Base-by-base conservation (phyloP, 2,113 vertebrate genomes). In the Nerophis ophidion region DNA sequence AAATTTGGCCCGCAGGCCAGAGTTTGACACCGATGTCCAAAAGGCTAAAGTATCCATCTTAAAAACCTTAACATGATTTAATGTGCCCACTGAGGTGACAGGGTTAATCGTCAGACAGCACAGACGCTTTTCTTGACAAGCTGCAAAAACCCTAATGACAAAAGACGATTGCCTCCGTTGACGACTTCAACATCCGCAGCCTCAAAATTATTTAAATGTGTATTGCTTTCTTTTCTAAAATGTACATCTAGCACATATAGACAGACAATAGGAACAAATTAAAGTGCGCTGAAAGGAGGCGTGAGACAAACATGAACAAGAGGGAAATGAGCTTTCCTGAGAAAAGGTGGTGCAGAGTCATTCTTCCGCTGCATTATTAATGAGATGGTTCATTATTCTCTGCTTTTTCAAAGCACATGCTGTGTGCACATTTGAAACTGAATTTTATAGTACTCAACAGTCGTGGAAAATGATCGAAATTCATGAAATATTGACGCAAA, bases 291-390 rank as follows among this genome's bases (percentile, higher is more conserved):
- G 38, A 57, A 54, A 66, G 57, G 54, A 65, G 16, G 45, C 0
- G 17, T 17, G 53, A 1, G 34, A 53, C 36, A 49, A 26, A 51
- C 56, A 57, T 47, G 0, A 5, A 65, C n/a, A 40, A 50, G n/a
- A 6, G 3, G 40, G 67, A 72, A 75, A 69, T 56, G 8, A 50
- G 68, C 70, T 81, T 75, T 75, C 61, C 57, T 16, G 66, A 66
- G 63, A 59, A 72, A 80, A 76, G 57, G 66, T 66, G 60, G 70
- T 65, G 70, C 75, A 79, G 63, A 65, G 73, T 33, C 8, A 59
- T 73, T 38, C 47, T 9, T 19, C 48, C 66, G 48, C 63, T 85
- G 81, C 71, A 86, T 79, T 76, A 82, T 83, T 84, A 69, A 85
- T 61, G 5, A 68, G 65, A 67, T 42, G 48, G 56, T 72, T 72